Percentiles rank a stretch among this genome's conserved stretches.
These are phyloP conservation scores for Aphelocoma coerulescens DNA, from an alignment of 2,113 vertebrate genomes.

Conservation along the genomic window DNA sequence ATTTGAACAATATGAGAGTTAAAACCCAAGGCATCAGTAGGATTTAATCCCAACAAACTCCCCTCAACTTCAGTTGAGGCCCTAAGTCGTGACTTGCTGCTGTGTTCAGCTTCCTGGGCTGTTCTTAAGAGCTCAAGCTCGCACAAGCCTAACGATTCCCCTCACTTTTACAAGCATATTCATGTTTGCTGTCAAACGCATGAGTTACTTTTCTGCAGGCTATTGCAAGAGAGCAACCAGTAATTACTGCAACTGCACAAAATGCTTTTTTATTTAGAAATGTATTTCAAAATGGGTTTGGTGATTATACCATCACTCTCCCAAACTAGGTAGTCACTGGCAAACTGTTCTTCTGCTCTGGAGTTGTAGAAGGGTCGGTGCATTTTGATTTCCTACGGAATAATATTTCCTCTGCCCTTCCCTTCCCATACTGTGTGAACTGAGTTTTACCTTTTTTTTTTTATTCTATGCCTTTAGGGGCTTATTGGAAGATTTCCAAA, in stretches of 20 bases:
- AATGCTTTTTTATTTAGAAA: constrained; percentile 48
- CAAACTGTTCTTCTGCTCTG: neutral
- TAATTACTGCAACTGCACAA: constrained; percentile 55
- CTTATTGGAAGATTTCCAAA: neutral
- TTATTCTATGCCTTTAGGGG: neutral
- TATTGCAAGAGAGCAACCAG: constrained; percentile 51
- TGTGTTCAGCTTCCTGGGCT: neutral
- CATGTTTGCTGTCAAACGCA: constrained; percentile 41
- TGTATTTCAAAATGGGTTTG: constrained; percentile 11
- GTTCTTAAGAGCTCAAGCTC: constrained; percentile 15
- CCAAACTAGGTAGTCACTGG: neutral
- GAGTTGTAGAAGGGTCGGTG: neutral
- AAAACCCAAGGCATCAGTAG: neutral
- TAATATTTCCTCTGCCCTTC: neutral
- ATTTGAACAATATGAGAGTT: neutral
- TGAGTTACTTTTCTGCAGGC: constrained; percentile 49
- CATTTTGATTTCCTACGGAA: neutral
- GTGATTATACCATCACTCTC: neutral
- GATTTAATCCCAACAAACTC: neutral
- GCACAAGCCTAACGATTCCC: constrained; percentile 42
- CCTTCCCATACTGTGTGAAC: neutral
- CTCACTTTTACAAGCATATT: constrained; percentile 50
- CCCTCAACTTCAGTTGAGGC: neutral
- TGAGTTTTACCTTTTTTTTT: neutral
- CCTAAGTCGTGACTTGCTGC: neutral